phyloP scores from a whole-genome alignment of 2,888 invertebrate genomes.

The Dynastes maya region DNA sequence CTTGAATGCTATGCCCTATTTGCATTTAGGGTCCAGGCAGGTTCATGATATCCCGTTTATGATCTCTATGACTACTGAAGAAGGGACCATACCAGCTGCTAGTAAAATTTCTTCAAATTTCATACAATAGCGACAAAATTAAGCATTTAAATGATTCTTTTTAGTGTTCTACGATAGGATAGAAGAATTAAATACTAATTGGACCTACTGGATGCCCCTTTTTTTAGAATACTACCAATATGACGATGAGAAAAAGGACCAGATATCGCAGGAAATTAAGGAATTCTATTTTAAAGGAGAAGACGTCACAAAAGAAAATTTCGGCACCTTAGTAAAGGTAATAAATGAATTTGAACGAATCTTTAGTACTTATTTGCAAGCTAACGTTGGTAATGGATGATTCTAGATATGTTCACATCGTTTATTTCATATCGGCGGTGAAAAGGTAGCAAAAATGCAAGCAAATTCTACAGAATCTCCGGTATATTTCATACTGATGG shows the following conservation, averaged over 20 bases:
- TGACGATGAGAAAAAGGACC: constrained; percentile 27
- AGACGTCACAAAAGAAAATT: constrained; percentile 42
- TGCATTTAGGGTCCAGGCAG: constrained; percentile 74
- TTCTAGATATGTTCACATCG: constrained; percentile 67
- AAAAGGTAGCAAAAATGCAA: constrained; percentile 60
- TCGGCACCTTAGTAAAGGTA: constrained; percentile 45
- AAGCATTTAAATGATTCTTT: neutral
- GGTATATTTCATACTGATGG: constrained; percentile 71
- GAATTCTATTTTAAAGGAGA: constrained; percentile 48
- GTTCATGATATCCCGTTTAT: constrained; percentile 79
- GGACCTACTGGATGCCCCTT: constrained; percentile 30
- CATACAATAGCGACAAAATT: neutral
- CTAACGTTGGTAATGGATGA: neutral
- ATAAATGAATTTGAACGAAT: too few species aligned
- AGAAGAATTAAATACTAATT: constrained; percentile 42
- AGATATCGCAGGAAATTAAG: constrained; percentile 38
- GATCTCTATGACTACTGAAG: constrained; percentile 77
- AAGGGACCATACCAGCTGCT: constrained; percentile 80
- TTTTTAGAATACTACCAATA: constrained; percentile 40
- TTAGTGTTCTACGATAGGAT: constrained; percentile 47
- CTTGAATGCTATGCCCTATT: constrained; percentile 76
- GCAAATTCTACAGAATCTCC: constrained; percentile 69
- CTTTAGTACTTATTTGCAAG: too few species aligned
- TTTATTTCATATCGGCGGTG: constrained; percentile 69
- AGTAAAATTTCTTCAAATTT: neutral